Conservation (phyloP, 2,797 vertebrate species). For the Pseudochromis fuscus region DNA sequence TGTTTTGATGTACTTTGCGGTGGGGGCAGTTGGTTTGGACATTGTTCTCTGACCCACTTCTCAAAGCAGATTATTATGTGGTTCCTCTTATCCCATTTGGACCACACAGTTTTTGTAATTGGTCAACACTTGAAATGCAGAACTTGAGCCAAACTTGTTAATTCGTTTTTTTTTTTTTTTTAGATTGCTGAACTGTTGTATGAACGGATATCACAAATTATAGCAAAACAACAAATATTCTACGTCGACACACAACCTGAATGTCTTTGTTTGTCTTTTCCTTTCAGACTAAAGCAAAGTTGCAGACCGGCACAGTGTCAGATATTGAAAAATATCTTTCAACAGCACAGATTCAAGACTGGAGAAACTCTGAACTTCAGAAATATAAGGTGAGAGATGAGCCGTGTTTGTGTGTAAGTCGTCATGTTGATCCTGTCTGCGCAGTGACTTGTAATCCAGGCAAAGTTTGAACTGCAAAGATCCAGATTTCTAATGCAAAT, state of each 20-base stretch:
- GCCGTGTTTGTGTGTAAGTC: constrained; percentile 54
- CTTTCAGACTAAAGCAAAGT: constrained; percentile 89
- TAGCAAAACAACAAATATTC: constrained; percentile 22
- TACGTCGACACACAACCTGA: background rate
- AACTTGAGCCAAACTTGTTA: constrained; percentile 45
- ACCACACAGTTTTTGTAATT: constrained; percentile 56
- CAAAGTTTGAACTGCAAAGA: constrained; percentile 42
- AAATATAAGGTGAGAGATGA: constrained; percentile 82
- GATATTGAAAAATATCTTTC: constrained; percentile 89
- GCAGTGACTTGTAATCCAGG: constrained; percentile 26
- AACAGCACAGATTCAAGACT: constrained; percentile 81
- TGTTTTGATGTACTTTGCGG: constrained; percentile 55
- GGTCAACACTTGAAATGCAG: constrained; percentile 56
- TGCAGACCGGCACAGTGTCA: constrained; percentile 75
- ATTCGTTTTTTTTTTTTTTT: constrained; percentile 30
- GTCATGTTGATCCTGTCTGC: constrained; percentile 8
- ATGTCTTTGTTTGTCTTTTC: constrained; percentile 8
- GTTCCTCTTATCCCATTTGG: constrained; percentile 64
- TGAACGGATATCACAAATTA: constrained; percentile 20
- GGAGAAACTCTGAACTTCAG: constrained; percentile 84
- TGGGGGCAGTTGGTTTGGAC: constrained; percentile 63
- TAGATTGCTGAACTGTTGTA: background rate
- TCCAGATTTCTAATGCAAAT: constrained; percentile 68
- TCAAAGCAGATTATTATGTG: constrained; percentile 78
- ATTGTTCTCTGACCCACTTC: constrained; percentile 84